Evolutionary conservation across 1,140 invertebrate genomes (phyloP), one percentile per base, ranked within the genome.

Genomic region (Lepidurus couesii): DNA sequence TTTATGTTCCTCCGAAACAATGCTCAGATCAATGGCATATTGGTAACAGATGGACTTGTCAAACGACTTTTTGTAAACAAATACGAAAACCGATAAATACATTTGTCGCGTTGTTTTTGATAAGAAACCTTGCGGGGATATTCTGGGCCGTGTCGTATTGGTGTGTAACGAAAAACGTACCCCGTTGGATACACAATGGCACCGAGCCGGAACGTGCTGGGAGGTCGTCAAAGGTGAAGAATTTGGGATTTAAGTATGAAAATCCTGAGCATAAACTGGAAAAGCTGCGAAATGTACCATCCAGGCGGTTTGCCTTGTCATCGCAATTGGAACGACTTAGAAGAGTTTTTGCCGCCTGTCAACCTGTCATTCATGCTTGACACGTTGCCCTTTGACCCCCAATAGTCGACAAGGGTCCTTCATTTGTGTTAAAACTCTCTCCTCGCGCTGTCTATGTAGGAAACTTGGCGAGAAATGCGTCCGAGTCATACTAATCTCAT

Each of bases 341-440:
- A 65, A 65, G 53, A 65, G 9, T 4, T n/a, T 65, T 65, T 65
- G 53, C 53, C 53, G 53, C 9, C 53, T 65, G 53, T 65, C 53
- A 65, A 65, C 53, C 53, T 65, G 53, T 65, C 53, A 65, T 65
- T 65, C 53, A 65, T 65, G 53, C n/a, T 65, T 65, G 53, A 65
- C 53, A 7, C 53, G 53, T 65, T 65, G 53, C 53, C 53, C 53
- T 65, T 65, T 65, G 53, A 65, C 53, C 53, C 53, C 53, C 53
- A 65, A 21, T 65, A 9, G 53, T 65, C 53, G 53, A 65, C 53
- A 65, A 65, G 53, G 13, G 53, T 16, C 53, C 21, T 65, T 65
- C 53, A 65, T 65, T 65, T 65, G n/a, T 21, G 13, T 16, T 65
- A 21, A 65, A 34, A 34, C 34, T 34, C 53, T 65, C 53, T 65